These are phyloP conservation scores for Catocala sponsa DNA, from an alignment of 2,888 invertebrate species.

Conservation along the genomic window DNA sequence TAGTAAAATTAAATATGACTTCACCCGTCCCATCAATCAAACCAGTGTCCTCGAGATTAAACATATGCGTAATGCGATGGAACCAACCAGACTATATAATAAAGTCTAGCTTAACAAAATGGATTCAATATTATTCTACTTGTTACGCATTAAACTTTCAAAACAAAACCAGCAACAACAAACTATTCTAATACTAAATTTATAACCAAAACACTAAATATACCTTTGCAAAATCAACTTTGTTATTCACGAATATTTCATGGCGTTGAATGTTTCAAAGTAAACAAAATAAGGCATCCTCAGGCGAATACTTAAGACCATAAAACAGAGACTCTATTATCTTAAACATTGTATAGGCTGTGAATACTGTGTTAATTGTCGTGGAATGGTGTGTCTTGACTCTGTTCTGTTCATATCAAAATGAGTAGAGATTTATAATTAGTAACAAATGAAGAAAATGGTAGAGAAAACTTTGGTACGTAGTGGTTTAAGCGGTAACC, in stretches of 20 bases:
- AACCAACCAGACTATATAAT: not conserved
- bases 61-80: too few species aligned
- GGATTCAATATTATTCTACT: constrained; percentile 12
- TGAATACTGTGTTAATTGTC: constrained; percentile 37
- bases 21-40: too few species aligned
- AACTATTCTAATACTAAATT: constrained; percentile 13
- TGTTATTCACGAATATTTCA: constrained; percentile 6
- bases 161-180: constrained; percentile 8
- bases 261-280: constrained; percentile 4
- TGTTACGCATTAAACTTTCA: constrained; percentile 4
- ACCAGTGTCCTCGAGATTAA: too few species aligned
- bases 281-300: constrained; percentile 30
- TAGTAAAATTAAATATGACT: too few species aligned
- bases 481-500: too few species aligned
- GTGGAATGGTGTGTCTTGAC: too few species aligned
- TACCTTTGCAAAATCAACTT: constrained; percentile 6
- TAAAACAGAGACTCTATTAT: constrained; percentile 41
- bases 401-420: too few species aligned
- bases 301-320: constrained; percentile 6
- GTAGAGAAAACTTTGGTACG: too few species aligned
- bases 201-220: constrained; percentile 9
- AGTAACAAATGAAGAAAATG: too few species aligned
- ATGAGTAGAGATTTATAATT: too few species aligned
- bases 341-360: constrained; percentile 31
- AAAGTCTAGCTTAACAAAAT: not conserved